Conservation (phyloP, 2,888 invertebrate species). For the Epicampocera succincta region DNA sequence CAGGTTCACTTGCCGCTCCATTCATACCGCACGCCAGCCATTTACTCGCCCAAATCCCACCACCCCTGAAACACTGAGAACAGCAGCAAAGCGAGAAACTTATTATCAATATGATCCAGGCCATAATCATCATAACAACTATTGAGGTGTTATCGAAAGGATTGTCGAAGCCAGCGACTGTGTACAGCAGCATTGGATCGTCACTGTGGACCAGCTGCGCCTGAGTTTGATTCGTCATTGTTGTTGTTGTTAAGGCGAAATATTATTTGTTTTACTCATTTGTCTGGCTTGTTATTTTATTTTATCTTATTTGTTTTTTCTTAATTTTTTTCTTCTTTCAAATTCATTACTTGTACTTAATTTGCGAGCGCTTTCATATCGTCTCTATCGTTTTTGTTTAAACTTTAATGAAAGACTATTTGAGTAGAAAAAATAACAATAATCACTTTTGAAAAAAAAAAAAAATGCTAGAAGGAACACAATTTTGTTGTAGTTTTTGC, state of each 20-base stretch:
- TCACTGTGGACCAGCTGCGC: not conserved
- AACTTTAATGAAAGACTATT: slow-evolving; percentile 58
- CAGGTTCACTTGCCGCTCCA: slow-evolving; percentile 58
- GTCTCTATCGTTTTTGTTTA: slow-evolving; percentile 48
- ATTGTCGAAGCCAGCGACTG: slow-evolving; percentile 7
- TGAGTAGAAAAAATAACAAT: slow-evolving; percentile 22
- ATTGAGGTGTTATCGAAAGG: slow-evolving; percentile 49
- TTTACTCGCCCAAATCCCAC: slow-evolving; percentile 39
- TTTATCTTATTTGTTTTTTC: not conserved
- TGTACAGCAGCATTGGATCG: slow-evolving; percentile 40
- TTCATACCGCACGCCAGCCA: slow-evolving; percentile 54
- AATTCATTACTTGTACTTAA: not conserved
- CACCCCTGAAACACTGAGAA: slow-evolving; percentile 76
- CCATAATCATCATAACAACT: slow-evolving; percentile 75
- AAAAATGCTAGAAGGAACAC: not conserved
- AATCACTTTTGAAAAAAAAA: slow-evolving; percentile 5
- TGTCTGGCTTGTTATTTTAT: no score
- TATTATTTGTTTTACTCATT: not conserved
- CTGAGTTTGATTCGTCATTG: slow-evolving; percentile 43
- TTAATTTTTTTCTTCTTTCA: not conserved
- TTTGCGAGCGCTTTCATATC: slow-evolving; percentile 28
- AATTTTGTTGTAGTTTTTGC: slow-evolving; percentile 13
- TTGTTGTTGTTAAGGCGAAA: not conserved
- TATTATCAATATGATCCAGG: slow-evolving; percentile 78
- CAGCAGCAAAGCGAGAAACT: slow-evolving; percentile 79